phyloP scores from a whole-genome alignment of 2,888 invertebrate genomes.

The Thecocarcelia acutangulata region DNA sequence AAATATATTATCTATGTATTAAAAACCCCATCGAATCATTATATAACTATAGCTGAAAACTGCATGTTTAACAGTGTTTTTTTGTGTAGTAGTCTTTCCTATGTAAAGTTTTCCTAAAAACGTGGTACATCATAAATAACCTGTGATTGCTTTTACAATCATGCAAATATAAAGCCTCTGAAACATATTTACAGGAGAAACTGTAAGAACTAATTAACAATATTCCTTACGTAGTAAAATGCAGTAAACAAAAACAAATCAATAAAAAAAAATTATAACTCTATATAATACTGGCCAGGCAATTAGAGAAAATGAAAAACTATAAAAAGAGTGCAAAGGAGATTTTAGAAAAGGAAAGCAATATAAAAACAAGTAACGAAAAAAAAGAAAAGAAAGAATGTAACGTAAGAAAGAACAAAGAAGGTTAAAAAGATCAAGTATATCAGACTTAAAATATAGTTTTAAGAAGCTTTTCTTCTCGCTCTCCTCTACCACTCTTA shows the following conservation, averaged over 20 bases:
- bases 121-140: no score
- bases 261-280: not conserved
- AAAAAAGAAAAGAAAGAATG: slow-evolving; percentile 37
- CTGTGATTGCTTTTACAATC: not conserved
- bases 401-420: slow-evolving; percentile 25
- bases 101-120: no score
- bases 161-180: slow-evolving; percentile 10
- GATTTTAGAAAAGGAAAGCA: slow-evolving; percentile 2
- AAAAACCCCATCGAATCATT: no score
- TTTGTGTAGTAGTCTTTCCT: no score
- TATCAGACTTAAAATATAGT: not conserved
- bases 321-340: slow-evolving; percentile 13
- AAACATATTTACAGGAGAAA: slow-evolving; percentile 16
- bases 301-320: slow-evolving; percentile 1
- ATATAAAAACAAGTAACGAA: not conserved
- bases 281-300: not conserved
- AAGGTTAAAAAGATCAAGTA: slow-evolving; percentile 3
- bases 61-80: no score
- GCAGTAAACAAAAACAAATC: slow-evolving; percentile 38
- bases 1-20: no score
- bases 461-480: slow-evolving; percentile 6
- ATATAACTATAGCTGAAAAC: no score
- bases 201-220: not conserved
- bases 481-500: slow-evolving; percentile 10
- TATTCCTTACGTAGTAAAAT: slow-evolving; percentile 16